Evolutionary conservation across 1,140 invertebrate genomes (phyloP), one percentile per base, ranked within the genome.

Genomic region (Linepithema humile): DNA sequence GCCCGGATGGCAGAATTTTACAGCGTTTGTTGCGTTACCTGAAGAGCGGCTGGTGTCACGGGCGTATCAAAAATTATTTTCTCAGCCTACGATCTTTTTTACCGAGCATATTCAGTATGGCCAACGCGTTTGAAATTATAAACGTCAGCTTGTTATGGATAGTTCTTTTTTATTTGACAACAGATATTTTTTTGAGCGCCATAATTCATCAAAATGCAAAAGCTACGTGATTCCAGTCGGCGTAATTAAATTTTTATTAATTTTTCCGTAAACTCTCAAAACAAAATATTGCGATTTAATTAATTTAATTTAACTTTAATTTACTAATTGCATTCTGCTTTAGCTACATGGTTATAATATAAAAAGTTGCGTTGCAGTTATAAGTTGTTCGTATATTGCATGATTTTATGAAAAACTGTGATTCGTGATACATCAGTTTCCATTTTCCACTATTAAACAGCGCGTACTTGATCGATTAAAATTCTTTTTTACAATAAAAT

Each of bases 391-490:
- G 23, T 72, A 15, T 20, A 38, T 15, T 38, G 40, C 43, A 38
- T 67, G 45, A 77, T 65, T 32, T 26, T 12, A 9, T 50, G 40
- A 0, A 23, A n/a, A 23, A 26, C 23, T 17, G 23, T 57, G 32
- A 62, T 45, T 77, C 29, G 17, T 43, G 43, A 50, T 60, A 74
- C 5, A 43, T 43, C 60, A 48, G 40, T 77, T 77, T 75, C 40
- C 73, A 40, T 17, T 45, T 53, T 48, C n/a, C 74, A 48, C 23
- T 32, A 55, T 80, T 40, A 57, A 57, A 69, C 64, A 35, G 64
- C 29, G 23, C 55, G 15, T 29, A 70, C 48, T 40, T 26, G 75
- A 80, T 80, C 64, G 64, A 80, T 80, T 80, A 80, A 80, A 80
- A 55, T 80, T 29, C 43, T 20, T 26, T 29, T 29, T 40, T 23